Conservation (phyloP, 2,113 vertebrate genomes). For the human region GRCh38 chr6:39320001-39320500, state of each 20-base stretch:
- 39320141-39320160: not conserved
- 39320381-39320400: not conserved
- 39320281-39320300: not conserved
- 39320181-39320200: not conserved
- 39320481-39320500: not conserved
- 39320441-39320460: too few species aligned
- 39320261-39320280: conserved; percentile 34
- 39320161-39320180: not conserved
- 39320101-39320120: conserved; percentile 13
- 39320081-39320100: accelerated
- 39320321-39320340: not conserved
- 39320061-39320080: not conserved
- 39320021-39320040: not conserved
- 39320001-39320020: not conserved
- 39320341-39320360: not conserved
- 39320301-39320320: not conserved
- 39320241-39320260: not conserved
- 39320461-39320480: not conserved
- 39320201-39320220: conserved; percentile 5
- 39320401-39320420: not conserved
- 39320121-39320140: accelerated
- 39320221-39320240: conserved; percentile 14
- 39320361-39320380: not conserved
- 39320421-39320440: accelerated
- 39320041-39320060: not conserved